phyloP scores from a whole-genome alignment of 2,113 vertebrate species.

The Catharus bicknelli region DNA sequence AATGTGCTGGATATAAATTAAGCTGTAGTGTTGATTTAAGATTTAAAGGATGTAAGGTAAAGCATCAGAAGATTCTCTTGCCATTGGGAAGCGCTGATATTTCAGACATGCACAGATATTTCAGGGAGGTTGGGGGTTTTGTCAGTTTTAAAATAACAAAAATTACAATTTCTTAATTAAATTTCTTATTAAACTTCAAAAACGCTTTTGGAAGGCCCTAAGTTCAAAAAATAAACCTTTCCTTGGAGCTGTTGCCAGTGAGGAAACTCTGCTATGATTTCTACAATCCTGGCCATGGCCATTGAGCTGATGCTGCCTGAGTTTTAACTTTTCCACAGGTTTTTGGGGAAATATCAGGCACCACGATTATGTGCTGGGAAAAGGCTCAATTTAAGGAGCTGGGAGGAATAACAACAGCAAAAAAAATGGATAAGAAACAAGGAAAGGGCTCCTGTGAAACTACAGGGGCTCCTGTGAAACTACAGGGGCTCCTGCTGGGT shows the following conservation, averaged over 20 bases:
- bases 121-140: background rate
- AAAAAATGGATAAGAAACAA: background rate
- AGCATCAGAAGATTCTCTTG: background rate
- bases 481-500: background rate
- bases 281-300: background rate
- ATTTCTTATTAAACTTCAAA: background rate
- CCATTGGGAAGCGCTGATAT: background rate
- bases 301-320: background rate
- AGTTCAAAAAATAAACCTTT: background rate
- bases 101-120: background rate
- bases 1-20: conserved; percentile 6
- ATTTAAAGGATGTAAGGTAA: background rate
- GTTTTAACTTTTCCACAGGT: background rate
- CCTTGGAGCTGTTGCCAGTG: background rate
- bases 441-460: background rate
- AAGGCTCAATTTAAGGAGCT: background rate
- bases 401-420: background rate
- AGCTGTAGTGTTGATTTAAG: background rate
- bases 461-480: background rate
- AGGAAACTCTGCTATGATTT: background rate
- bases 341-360: background rate
- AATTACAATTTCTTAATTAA: background rate
- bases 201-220: background rate
- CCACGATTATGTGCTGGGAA: background rate
- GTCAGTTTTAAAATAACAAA: background rate